Base-by-base conservation (phyloP, 2,797 vertebrate species). In the Cichlasoma orientale region DNA sequence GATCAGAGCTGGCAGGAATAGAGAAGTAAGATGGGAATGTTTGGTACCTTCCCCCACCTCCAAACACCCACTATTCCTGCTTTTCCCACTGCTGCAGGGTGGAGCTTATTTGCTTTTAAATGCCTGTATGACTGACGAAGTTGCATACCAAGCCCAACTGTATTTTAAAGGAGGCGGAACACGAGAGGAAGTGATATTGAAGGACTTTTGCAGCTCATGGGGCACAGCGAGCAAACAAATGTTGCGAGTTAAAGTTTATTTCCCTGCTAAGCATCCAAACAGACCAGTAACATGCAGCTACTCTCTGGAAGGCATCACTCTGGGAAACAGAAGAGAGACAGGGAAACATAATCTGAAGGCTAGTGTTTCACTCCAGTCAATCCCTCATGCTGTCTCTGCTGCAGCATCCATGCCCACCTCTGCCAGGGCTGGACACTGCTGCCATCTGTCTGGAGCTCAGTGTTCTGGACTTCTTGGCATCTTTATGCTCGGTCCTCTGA, bases 91-190 rank as follows among this genome's bases (percentile, higher is more conserved):
- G 84, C 88, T 90, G 79, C 87, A 91, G 91, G 94, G 92, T 81
- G 91, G 89, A 91, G 91, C 79, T 77, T 90, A 83, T 90, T 93
- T 91, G 90, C 91, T 93, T 92, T 93, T 91, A 94, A 94, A 92
- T 84, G 88, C 82, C 90, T 88, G 80, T 83, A 80, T 89, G 86
- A 88, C 82, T 87, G 82, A 84, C 71, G 18, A 83, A 88, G 81
- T 61, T 33, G 82, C 88, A 90, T 80, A 84, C 86, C 80, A 87
- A 79, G 56, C 55, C 77, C 21, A 78, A 82, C 81, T 86, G 85
- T 87, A 80, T 87, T 92, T 86, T 70, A 53, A 61, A 79, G 61
- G 23, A 70, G 55, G 68, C 63, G 55, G 74, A 59, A 79, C 33
- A 75, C 25, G 23, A 78, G 52, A 73, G 63, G 82, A 80, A 50